These are phyloP conservation scores for Amblyteles armatorius DNA, from an alignment of 2,888 invertebrate species.

Conservation along the genomic window DNA sequence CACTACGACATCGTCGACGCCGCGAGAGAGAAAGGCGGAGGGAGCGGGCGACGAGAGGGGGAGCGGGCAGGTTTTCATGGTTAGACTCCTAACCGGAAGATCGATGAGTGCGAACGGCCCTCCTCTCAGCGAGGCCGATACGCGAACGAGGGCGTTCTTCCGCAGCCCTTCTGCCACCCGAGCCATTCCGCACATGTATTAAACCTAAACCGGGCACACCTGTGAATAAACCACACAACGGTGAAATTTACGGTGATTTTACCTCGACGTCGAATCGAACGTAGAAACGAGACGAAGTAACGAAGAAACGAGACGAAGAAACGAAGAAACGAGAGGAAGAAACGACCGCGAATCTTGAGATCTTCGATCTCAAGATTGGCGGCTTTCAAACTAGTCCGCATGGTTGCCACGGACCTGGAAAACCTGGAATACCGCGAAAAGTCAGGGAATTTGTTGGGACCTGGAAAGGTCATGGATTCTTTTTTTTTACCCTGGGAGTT, in stretches of 20 bases:
- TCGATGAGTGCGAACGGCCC: conserved; percentile 73
- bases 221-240: background rate
- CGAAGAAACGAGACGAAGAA: too few relatives aligned
- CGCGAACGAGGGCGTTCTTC: conserved; percentile 56
- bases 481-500: too few relatives aligned
- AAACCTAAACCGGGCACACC: conserved; percentile 20
- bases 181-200: conserved; percentile 1
- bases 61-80: conserved; percentile 74
- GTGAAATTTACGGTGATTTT: background rate
- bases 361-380: too few relatives aligned
- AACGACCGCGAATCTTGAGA: too few relatives aligned
- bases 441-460: too few relatives aligned
- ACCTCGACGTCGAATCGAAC: background rate
- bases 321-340: too few relatives aligned
- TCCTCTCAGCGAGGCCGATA: conserved; percentile 48
- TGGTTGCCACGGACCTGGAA: too few relatives aligned
- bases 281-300: too few relatives aligned
- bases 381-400: too few relatives aligned
- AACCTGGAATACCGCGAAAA: too few relatives aligned
- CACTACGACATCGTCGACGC: conserved; percentile 39
- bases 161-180: conserved; percentile 38
- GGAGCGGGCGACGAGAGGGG: conserved; percentile 27
- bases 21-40: conserved; percentile 2
- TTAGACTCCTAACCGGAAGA: conserved; percentile 75
- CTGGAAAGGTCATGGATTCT: too few relatives aligned